Conservation (phyloP, 2,113 vertebrate species). For the Pyxicephalus adspersus region DNA sequence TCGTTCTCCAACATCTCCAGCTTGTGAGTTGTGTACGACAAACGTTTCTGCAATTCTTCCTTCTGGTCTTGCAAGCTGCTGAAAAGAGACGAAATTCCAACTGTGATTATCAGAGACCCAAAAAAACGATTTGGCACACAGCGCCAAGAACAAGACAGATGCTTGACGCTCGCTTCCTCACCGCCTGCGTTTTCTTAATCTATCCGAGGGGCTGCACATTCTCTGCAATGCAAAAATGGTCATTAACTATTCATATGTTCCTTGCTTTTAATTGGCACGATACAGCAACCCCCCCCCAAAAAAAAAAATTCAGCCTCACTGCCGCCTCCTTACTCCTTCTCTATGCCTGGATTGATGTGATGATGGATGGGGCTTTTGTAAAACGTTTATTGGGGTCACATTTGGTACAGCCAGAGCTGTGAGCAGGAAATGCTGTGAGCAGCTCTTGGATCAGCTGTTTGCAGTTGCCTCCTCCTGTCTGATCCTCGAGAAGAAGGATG, state of each 20-base stretch:
- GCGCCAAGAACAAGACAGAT: slow-evolving; percentile 9
- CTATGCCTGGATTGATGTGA: no score
- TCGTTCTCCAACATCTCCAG: slow-evolving; percentile 94
- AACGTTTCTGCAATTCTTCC: slow-evolving; percentile 92
- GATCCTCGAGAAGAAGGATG: no score
- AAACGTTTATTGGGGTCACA: no score
- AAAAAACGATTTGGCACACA: slow-evolving; percentile 5
- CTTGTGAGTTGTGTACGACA: slow-evolving; percentile 91
- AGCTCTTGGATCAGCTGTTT: no score
- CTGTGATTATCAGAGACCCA: slow-evolving; percentile 31
- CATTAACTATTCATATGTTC: slow-evolving; percentile 45
- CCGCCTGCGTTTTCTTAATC: slow-evolving; percentile 2
- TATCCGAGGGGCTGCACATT: slow-evolving; percentile 11
- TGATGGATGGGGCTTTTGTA: no score
- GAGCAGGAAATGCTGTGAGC: no score
- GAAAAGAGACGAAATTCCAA: slow-evolving; percentile 61
- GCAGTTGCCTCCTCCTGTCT: no score
- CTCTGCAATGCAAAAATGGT: slow-evolving; percentile 17
- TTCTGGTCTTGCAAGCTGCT: slow-evolving; percentile 95
- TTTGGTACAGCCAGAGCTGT: no score
- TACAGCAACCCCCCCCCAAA: not conserved
- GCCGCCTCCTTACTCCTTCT: no score
- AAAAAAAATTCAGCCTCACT: no score
- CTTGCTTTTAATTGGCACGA: not conserved
- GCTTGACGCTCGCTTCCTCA: slow-evolving; percentile 1